These are phyloP conservation scores for Pseudobourletiella spinata DNA, from an alignment of 1,140 invertebrate genomes.

Conservation along the genomic window DNA sequence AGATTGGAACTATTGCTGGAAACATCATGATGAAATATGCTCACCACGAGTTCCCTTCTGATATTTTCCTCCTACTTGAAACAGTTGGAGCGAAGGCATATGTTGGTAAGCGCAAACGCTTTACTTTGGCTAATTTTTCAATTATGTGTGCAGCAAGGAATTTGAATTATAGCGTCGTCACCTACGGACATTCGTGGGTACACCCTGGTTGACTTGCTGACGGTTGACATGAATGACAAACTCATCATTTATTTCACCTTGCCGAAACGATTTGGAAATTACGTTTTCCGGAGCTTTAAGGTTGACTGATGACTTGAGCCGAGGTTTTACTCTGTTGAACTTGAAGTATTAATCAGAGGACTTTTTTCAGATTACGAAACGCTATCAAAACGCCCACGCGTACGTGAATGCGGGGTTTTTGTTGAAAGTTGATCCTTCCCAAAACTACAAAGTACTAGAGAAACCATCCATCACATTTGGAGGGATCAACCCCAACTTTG, in stretches of 20 bases:
- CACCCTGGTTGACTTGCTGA: neutral
- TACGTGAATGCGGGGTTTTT: too few relatives aligned
- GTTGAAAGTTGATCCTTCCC: slow-evolving; percentile 49
- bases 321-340: too few relatives aligned
- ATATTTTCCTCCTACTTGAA: neutral
- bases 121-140: too few relatives aligned
- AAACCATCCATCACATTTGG: slow-evolving; percentile 54
- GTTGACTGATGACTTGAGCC: too few relatives aligned
- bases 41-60: too few relatives aligned
- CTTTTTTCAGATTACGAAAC: too few relatives aligned
- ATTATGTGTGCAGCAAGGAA: too few relatives aligned
- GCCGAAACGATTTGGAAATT: slow-evolving; percentile 33
- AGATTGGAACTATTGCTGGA: slow-evolving; percentile 41
- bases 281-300: slow-evolving; percentile 24
- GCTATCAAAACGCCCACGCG: slow-evolving; percentile 64
- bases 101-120: too few relatives aligned
- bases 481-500: slow-evolving; percentile 59
- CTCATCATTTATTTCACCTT: slow-evolving; percentile 32
- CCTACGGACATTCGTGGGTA: neutral
- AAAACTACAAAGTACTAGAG: slow-evolving; percentile 42
- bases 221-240: slow-evolving; percentile 1
- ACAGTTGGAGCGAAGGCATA: neutral
- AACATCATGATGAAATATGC: slow-evolving; percentile 47
- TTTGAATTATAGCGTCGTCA: neutral
- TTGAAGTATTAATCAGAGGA: neutral